Base-by-base conservation (phyloP, 2,113 vertebrate genomes). In the Megaceryle torquata region DNA sequence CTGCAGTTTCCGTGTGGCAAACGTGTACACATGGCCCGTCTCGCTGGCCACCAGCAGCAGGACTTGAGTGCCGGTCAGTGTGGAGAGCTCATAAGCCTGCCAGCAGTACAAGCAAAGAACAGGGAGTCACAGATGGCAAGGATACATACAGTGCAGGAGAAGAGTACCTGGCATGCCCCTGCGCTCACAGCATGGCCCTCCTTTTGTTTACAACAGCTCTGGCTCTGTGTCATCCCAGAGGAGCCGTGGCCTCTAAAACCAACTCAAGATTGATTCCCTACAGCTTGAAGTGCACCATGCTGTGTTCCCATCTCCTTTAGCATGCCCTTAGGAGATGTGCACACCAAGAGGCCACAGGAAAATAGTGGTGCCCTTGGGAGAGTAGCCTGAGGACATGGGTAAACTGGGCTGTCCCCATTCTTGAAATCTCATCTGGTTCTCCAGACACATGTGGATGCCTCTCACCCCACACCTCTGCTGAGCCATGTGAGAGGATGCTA, bases 1-100 rank as follows among this genome's bases (percentile, higher is more conserved):
- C 97, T 99, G 99, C 92, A 99, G 98, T 95, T 99, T 99, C 76
- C 99, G 99, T 0, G 99, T 99, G 91, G 99, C 99, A 68, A 99
- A 99, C 0, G 99, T 99, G 98, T 99, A 99, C 79, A 99, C 99
- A 6, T 99, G 99, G 88, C 99, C 99, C 1, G 99, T 99, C 97
- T 99, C 99, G 6, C 99, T 99, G 95, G 99, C 99, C 97, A 99
- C 99, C 78, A 99, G 97, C 91, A 99, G 98, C 93, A 99, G 97
- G 41, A 99, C 99, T 97, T 99, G 99, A 53, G 99, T 99, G 85
- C 99, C 99, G 1, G 99, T 99, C 98, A 99, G 97, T 2, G 99
- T 99, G 96, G 99, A 99, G 86, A 99, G 98, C 92, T 99, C 99
- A 13, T 99, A 99, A 29, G 99, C 99, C 99, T 99, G 91, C 53